These are phyloP conservation scores for Acropternis orthonyx DNA, from an alignment of 2,797 vertebrate genomes.

Conservation along the genomic window DNA sequence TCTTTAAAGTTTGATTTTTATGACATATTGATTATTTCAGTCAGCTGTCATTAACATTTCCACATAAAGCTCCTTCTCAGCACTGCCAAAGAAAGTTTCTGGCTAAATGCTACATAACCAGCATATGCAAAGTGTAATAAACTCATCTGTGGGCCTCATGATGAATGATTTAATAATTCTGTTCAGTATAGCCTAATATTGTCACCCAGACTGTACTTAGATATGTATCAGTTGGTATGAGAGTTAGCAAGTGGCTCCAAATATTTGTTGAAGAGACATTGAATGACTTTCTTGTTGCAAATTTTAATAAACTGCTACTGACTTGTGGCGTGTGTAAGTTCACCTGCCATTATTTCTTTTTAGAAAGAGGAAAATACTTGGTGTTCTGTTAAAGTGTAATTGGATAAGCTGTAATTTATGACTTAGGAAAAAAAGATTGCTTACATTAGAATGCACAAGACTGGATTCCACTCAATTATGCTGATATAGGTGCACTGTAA, in stretches of 20 bases:
- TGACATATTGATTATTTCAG: neutral
- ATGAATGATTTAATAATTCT: neutral
- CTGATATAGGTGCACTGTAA: constrained; percentile 6
- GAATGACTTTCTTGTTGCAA: neutral
- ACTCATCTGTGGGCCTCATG: neutral
- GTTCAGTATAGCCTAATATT: neutral
- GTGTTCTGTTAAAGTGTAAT: neutral
- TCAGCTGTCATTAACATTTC: neutral
- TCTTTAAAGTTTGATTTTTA: neutral
- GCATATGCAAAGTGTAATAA: neutral
- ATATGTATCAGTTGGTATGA: neutral
- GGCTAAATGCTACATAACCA: neutral
- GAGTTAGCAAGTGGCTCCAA: neutral
- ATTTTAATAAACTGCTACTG: neutral
- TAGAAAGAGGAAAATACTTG: neutral
- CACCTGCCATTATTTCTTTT: neutral
- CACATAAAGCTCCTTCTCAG: neutral
- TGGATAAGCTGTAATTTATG: neutral
- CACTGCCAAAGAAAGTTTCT: neutral
- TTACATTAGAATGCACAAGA: neutral
- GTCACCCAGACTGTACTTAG: neutral
- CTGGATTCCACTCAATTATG: neutral
- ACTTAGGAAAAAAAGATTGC: neutral
- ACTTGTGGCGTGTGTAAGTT: neutral
- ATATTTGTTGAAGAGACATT: neutral